phyloP scores from a whole-genome alignment of 2,888 invertebrate species.

The Drosophila nigricruria region DNA sequence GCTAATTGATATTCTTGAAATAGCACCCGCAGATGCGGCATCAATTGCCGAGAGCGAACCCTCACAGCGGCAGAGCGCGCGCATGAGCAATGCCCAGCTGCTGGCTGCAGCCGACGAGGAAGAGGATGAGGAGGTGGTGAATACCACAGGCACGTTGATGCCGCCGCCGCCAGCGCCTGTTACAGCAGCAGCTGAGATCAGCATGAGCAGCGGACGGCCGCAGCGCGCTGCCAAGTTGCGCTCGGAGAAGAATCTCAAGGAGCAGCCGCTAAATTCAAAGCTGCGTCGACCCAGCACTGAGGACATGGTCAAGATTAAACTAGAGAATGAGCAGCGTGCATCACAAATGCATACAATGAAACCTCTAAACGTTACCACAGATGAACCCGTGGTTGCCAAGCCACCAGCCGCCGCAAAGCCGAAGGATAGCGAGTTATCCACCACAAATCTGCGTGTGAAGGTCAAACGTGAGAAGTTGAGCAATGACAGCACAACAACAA shows the following conservation, averaged over 20 bases:
- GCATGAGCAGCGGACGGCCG: conserved; percentile 73
- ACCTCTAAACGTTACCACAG: neutral
- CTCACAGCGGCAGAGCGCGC: conserved; percentile 44
- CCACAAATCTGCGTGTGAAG: conserved; percentile 57
- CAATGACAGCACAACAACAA: conserved; percentile 6
- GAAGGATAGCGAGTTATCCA: neutral
- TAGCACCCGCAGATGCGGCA: conserved; percentile 1
- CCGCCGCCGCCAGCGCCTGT: conserved; percentile 71
- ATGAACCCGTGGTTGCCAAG: neutral
- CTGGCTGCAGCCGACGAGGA: conserved; percentile 54
- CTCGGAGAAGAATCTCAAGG: conserved; percentile 78
- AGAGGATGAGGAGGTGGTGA: conserved; percentile 16
- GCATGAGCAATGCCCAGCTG: conserved; percentile 66
- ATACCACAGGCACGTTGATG: conserved; percentile 61
- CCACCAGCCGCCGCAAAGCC: neutral
- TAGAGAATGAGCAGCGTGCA: conserved; percentile 78
- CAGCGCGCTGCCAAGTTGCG: conserved; percentile 82
- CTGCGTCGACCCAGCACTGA: conserved; percentile 73
- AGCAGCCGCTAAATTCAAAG: conserved; percentile 69
- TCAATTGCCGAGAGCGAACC: neutral
- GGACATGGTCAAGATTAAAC: conserved; percentile 66
- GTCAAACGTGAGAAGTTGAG: conserved; percentile 79
- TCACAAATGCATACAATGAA: conserved; percentile 62
- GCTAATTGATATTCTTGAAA: neutral
- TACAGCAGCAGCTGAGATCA: conserved; percentile 48